These are phyloP conservation scores for Sylvietta virens DNA, from an alignment of 2,113 vertebrate genomes.

Conservation along the genomic window DNA sequence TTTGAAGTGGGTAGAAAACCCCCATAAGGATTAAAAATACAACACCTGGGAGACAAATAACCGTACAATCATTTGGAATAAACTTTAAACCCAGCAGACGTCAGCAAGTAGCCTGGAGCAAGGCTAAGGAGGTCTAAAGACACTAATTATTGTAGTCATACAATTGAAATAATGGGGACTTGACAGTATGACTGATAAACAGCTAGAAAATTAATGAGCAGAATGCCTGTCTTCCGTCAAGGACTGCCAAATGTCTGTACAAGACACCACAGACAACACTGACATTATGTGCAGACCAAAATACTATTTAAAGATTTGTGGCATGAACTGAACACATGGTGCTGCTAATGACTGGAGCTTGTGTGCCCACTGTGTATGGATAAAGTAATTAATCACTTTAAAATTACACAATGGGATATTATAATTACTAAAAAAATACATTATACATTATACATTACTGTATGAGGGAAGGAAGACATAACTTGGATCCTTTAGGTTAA, in stretches of 20 bases:
- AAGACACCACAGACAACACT: background rate
- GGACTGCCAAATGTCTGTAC: background rate
- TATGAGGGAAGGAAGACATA: background rate
- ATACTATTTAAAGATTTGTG: background rate
- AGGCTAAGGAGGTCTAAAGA: background rate
- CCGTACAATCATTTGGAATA: background rate
- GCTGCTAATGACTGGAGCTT: background rate
- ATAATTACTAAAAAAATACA: background rate
- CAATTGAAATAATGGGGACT: conserved; percentile 1
- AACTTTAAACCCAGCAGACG: background rate
- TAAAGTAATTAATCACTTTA: conserved; percentile 30
- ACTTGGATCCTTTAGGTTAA: background rate
- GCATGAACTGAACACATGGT: background rate
- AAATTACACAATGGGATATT: background rate
- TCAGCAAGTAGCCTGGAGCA: background rate
- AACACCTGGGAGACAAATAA: background rate
- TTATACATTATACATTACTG: background rate
- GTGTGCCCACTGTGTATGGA: background rate
- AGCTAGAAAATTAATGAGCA: conserved; percentile 26
- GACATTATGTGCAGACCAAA: background rate
- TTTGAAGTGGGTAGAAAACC: background rate
- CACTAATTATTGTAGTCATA: background rate
- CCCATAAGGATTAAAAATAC: background rate
- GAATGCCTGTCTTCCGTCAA: background rate
- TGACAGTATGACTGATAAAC: conserved; percentile 10